phyloP scores from a whole-genome alignment of 2,888 invertebrate genomes.

The Machimus rusticus region DNA sequence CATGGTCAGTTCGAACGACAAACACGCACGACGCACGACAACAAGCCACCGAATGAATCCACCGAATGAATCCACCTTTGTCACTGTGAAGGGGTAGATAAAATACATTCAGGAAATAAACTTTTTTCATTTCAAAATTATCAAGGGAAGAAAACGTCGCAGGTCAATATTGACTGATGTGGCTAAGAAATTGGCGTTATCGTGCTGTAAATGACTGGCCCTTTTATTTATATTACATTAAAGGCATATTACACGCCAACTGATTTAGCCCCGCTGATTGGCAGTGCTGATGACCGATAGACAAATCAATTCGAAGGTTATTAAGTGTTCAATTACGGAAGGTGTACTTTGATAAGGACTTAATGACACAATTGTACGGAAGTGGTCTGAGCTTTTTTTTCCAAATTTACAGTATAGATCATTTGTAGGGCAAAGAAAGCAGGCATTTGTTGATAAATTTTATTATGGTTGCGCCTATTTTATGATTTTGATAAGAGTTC shows the following conservation, averaged over 20 bases:
- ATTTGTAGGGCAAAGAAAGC: not conserved
- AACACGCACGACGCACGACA: not conserved
- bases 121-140: not conserved
- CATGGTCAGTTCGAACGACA: not conserved
- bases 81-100: not conserved
- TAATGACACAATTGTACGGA: not conserved
- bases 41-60: not conserved
- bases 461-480: not conserved
- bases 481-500: not conserved
- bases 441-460: not conserved
- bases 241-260: not conserved
- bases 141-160: not conserved
- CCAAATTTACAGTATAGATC: not conserved
- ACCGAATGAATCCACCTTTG: not conserved
- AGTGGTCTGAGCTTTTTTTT: not conserved
- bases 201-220: not conserved
- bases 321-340: not conserved
- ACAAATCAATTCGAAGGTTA: not conserved
- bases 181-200: not conserved
- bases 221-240: not conserved
- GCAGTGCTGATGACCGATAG: not conserved
- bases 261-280: not conserved
- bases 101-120: not conserved
- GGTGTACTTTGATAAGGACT: not conserved
- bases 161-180: not conserved